A percentile compares a stretch with the other conserved stretches of the same genome.
These are phyloP conservation scores for Tetropium fuscum DNA, from an alignment of 2,888 invertebrate species.

Conservation along the genomic window DNA sequence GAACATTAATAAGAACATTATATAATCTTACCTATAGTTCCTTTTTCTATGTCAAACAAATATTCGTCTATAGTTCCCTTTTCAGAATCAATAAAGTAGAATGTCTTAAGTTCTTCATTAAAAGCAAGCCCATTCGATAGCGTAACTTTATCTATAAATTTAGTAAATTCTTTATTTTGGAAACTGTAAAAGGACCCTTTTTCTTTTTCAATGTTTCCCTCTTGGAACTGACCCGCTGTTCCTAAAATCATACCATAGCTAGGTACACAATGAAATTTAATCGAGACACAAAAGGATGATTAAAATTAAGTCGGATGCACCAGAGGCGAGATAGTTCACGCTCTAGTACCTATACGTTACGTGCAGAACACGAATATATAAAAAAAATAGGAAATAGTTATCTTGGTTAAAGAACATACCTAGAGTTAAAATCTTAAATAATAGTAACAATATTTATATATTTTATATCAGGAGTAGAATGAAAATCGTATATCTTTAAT, in stretches of 20 bases:
- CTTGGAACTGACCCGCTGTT: conserved; percentile 50
- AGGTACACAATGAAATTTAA: too few relatives aligned
- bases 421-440: too few relatives aligned
- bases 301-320: too few relatives aligned
- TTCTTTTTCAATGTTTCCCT: conserved; percentile 41
- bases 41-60: conserved; percentile 74
- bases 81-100: conserved; percentile 83
- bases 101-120: conserved; percentile 73
- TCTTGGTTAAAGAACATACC: too few relatives aligned
- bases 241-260: conserved; percentile 39
- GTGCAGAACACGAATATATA: too few relatives aligned
- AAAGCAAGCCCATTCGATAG: conserved; percentile 79
- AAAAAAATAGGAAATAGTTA: too few relatives aligned
- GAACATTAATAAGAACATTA: not conserved
- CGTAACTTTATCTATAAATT: conserved; percentile 47
- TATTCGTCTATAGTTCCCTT: conserved; percentile 72
- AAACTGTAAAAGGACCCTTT: conserved; percentile 50
- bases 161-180: conserved; percentile 41
- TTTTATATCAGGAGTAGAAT: too few relatives aligned
- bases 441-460: too few relatives aligned
- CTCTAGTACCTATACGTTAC: too few relatives aligned
- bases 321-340: too few relatives aligned
- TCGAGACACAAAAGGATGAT: too few relatives aligned
- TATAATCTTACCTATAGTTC: conserved; percentile 62
- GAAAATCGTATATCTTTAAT: too few relatives aligned